These are phyloP conservation scores for Kradibia gibbosae DNA, from an alignment of 1,140 invertebrate genomes.

Conservation along the genomic window DNA sequence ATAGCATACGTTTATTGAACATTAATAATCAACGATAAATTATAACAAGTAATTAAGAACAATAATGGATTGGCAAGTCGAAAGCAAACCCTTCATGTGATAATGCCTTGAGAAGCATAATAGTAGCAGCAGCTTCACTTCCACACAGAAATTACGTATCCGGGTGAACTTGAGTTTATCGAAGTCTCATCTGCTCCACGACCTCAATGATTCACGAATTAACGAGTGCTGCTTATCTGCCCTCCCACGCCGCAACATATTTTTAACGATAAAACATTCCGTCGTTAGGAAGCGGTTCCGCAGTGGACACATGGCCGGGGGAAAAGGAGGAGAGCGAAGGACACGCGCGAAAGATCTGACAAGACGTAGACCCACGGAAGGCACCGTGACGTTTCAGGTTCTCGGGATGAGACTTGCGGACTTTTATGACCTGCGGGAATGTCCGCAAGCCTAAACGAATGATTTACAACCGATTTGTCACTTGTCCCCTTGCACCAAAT, in stretches of 20 bases:
- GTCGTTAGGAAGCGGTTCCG: too few species aligned
- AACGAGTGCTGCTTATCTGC: background rate
- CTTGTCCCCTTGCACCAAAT: conserved; percentile 29
- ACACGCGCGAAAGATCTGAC: background rate
- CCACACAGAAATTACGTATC: too few species aligned
- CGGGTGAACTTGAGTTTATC: too few species aligned
- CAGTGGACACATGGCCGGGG: background rate
- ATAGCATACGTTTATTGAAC: too few species aligned
- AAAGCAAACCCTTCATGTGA: too few species aligned
- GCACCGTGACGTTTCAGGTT: conserved; percentile 1
- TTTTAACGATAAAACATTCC: conserved; percentile 49
- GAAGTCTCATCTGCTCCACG: too few species aligned
- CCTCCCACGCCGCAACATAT: too few species aligned
- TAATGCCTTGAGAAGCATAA: too few species aligned
- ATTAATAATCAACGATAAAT: too few species aligned
- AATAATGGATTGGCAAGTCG: too few species aligned
- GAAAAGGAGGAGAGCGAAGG: background rate
- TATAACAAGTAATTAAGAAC: too few species aligned
- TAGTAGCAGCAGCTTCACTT: too few species aligned
- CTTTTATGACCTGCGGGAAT: conserved; percentile 34
- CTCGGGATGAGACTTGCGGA: background rate
- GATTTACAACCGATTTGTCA: conserved; percentile 42
- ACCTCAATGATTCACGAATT: background rate
- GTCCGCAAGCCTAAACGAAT: conserved; percentile 10
- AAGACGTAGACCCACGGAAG: background rate